A percentile compares a stretch with the other conserved stretches of the same genome.
phyloP scores from a whole-genome alignment of 2,888 invertebrate species.

The Tenthredo distinguenda region DNA sequence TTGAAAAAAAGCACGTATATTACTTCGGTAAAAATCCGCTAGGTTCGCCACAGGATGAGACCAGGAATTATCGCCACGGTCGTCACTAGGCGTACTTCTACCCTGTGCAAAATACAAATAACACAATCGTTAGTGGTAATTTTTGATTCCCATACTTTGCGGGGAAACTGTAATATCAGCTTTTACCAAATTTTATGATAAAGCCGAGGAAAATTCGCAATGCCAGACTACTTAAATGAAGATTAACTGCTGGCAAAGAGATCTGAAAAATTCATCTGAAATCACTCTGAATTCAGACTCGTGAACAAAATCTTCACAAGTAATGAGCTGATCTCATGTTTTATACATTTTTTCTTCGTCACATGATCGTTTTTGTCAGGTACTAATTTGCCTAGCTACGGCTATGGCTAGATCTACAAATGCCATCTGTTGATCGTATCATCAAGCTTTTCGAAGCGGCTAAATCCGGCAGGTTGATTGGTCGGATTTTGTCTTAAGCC shows the following conservation, averaged over 20 bases:
- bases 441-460: not conserved
- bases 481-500: not conserved
- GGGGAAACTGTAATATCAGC: too few species aligned
- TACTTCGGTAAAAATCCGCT: not conserved
- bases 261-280: not conserved
- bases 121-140: not conserved
- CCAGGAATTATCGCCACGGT: not conserved
- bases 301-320: not conserved
- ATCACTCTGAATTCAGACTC: not conserved
- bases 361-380: not conserved
- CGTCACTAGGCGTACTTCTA: not conserved
- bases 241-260: not conserved
- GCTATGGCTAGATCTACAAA: not conserved
- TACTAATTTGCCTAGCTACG: not conserved
- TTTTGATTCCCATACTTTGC: too few species aligned
- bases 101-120: not conserved
- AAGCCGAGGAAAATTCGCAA: too few species aligned
- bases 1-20: not conserved
- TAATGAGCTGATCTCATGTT: not conserved
- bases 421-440: not conserved
- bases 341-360: not conserved
- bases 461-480: not conserved
- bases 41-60: not conserved
- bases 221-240: not conserved
- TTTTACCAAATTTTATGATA: too few species aligned